These are phyloP conservation scores for Megathymus violae DNA, from an alignment of 1,140 invertebrate genomes.

Conservation along the genomic window DNA sequence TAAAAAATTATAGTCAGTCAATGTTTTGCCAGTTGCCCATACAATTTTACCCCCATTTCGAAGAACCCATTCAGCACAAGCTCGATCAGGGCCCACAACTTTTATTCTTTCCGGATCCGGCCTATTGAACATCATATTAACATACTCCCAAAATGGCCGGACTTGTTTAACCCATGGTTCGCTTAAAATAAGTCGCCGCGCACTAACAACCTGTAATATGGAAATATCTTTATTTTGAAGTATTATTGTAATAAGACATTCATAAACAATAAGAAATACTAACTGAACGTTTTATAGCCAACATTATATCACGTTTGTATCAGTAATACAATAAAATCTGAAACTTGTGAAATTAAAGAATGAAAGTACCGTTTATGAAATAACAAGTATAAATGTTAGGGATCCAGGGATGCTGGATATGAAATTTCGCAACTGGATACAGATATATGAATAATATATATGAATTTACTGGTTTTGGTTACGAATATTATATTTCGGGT, in stretches of 20 bases:
- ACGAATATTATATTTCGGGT: no score
- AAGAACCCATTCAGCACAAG: conserved; percentile 96
- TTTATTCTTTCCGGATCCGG: conserved; percentile 88
- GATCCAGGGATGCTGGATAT: no score
- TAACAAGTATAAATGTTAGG: no score
- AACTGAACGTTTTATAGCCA: background rate
- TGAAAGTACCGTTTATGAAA: no score
- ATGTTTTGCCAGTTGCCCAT: conserved; percentile 85
- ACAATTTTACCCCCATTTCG: conserved; percentile 91
- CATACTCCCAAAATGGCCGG: conserved; percentile 77
- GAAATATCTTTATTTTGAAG: no score
- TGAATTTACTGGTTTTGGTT: no score
- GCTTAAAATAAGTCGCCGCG: background rate
- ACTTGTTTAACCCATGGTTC: conserved; percentile 2
- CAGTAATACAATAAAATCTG: no score
- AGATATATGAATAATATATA: no score
- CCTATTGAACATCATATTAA: conserved; percentile 85
- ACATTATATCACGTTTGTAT: background rate
- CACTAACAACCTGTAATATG: background rate
- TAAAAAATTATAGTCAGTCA: conserved; percentile 89
- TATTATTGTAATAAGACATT: no score
- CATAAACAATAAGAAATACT: background rate
- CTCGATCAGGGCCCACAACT: conserved; percentile 91
- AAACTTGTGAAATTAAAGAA: no score
- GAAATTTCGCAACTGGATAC: no score